Conservation (phyloP, 1,140 invertebrate genomes). For the Ladona fulva region DNA sequence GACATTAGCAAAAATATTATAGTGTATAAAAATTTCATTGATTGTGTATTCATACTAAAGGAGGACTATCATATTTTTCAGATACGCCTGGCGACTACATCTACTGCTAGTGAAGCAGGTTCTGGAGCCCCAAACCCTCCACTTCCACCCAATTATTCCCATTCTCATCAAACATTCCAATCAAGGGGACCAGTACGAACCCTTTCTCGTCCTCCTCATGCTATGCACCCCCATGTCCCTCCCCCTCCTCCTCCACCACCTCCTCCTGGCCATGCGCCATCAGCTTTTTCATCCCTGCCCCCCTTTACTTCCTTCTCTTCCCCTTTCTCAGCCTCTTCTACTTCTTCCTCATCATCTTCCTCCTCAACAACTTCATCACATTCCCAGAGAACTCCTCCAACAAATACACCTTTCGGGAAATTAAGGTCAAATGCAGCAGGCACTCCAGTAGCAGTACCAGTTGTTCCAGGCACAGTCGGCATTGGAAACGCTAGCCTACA, state of each 20-base stretch:
- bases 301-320: neutral
- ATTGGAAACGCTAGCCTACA: conserved; percentile 43
- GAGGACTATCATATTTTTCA: neutral
- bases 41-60: no score
- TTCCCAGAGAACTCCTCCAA: neutral
- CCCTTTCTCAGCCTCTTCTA: neutral
- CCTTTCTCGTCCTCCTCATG: neutral
- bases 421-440: neutral
- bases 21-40: no score
- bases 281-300: neutral
- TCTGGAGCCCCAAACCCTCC: neutral
- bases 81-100: conserved; percentile 14
- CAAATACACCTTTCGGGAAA: neutral
- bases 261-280: conserved; percentile 26
- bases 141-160: neutral
- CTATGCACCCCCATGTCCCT: neutral
- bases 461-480: neutral
- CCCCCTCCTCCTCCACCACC: conserved; percentile 37
- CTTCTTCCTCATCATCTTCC: neutral
- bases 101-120: neutral
- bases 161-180: neutral
- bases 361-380: neutral
- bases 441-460: neutral
- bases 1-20: no score
- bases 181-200: neutral